Conservation (phyloP, 2,797 vertebrate species). For the Vireo griseus region DNA sequence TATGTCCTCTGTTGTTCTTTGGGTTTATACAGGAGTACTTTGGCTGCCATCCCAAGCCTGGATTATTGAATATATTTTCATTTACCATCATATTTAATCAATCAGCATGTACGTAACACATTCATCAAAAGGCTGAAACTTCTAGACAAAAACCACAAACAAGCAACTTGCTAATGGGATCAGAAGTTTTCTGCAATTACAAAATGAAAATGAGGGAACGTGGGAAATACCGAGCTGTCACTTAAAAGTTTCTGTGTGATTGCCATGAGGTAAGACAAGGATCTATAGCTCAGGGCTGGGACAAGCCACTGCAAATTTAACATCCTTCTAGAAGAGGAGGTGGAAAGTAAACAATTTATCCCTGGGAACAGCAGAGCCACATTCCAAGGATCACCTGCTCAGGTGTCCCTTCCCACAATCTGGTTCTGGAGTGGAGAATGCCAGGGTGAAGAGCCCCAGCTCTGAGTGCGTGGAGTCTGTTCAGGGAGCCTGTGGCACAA, state of each 20-base stretch:
- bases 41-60: background rate
- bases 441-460: background rate
- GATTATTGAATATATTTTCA: slow-evolving; percentile 8
- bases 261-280: background rate
- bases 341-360: background rate
- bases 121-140: slow-evolving; percentile 17
- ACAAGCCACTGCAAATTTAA: background rate
- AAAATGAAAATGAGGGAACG: background rate
- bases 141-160: background rate
- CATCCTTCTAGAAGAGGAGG: background rate
- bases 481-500: background rate
- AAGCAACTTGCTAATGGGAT: slow-evolving; percentile 9
- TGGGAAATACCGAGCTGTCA: background rate
- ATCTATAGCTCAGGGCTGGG: background rate
- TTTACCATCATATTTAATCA: slow-evolving; percentile 6
- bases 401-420: background rate
- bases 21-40: background rate
- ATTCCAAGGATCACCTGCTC: background rate
- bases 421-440: background rate
- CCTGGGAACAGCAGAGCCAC: background rate
- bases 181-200: slow-evolving; percentile 12
- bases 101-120: background rate
- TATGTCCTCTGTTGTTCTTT: background rate
- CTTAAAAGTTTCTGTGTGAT: background rate
- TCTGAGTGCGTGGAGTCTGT: background rate